phyloP scores from a whole-genome alignment of 2,113 vertebrate genomes.

The Tragelaphus buxtoni region DNA sequence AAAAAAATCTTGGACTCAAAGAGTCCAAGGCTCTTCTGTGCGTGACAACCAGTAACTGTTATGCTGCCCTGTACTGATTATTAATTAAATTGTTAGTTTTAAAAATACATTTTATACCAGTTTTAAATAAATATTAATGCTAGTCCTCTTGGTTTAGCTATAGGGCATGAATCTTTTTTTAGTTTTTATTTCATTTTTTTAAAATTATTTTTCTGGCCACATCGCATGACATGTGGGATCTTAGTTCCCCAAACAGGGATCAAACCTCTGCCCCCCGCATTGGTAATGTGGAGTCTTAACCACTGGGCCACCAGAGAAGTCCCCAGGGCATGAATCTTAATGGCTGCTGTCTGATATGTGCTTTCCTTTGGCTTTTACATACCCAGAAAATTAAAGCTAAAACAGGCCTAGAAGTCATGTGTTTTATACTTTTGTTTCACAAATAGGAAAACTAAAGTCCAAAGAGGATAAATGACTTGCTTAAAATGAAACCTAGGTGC shows the following conservation, averaged over 20 bases:
- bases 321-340: background rate
- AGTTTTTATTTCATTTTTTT: background rate
- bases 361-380: background rate
- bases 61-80: background rate
- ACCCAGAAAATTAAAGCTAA: background rate
- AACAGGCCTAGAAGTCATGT: background rate
- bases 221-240: background rate
- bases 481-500: background rate
- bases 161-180: background rate
- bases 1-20: background rate
- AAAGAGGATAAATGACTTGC: background rate
- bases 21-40: background rate
- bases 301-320: background rate
- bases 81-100: background rate
- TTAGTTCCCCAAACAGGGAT: background rate
- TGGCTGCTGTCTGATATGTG: background rate
- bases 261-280: background rate
- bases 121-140: background rate
- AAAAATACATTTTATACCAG: background rate
- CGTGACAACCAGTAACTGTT: background rate
- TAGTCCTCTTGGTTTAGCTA: background rate
- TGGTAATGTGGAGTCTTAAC: background rate
- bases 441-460: background rate
- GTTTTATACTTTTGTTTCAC: background rate
- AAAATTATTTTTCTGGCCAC: background rate